phyloP scores from a whole-genome alignment of 1,140 invertebrate genomes.

The Papilio helenus region DNA sequence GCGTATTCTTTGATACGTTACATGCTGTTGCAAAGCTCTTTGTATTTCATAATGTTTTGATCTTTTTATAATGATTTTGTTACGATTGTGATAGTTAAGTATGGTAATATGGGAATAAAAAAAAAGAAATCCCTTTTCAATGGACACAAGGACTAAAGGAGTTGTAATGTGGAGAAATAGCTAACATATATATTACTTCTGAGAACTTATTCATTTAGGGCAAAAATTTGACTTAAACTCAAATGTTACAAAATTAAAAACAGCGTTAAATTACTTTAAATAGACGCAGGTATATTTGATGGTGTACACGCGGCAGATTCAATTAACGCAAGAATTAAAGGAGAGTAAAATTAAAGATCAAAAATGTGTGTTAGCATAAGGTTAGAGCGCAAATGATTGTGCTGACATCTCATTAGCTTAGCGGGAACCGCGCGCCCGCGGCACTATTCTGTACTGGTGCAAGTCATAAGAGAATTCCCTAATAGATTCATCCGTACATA shows the following conservation, averaged over 20 bases:
- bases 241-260: no score
- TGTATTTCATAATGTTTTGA: constrained; percentile 35
- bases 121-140: neutral
- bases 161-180: no score
- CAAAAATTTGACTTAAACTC: no score
- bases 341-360: constrained; percentile 70
- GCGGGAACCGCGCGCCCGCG: constrained; percentile 68
- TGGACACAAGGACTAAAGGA: neutral
- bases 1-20: constrained; percentile 46
- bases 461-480: constrained; percentile 37
- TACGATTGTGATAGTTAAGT: neutral
- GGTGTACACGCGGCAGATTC: constrained; percentile 46
- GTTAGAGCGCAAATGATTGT: constrained; percentile 81
- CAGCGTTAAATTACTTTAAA: neutral
- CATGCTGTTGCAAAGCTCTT: constrained; percentile 28
- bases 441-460: constrained; percentile 59
- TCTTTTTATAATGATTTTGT: constrained; percentile 26
- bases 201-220: no score
- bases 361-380: constrained; percentile 74
- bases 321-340: constrained; percentile 75
- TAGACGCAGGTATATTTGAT: neutral
- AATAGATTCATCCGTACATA: no score
- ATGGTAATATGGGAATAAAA: neutral
- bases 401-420: constrained; percentile 82
- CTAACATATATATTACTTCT: no score